Base-by-base conservation (phyloP, 2,888 invertebrate genomes). In the Caenorhabditis panamensis region DNA sequence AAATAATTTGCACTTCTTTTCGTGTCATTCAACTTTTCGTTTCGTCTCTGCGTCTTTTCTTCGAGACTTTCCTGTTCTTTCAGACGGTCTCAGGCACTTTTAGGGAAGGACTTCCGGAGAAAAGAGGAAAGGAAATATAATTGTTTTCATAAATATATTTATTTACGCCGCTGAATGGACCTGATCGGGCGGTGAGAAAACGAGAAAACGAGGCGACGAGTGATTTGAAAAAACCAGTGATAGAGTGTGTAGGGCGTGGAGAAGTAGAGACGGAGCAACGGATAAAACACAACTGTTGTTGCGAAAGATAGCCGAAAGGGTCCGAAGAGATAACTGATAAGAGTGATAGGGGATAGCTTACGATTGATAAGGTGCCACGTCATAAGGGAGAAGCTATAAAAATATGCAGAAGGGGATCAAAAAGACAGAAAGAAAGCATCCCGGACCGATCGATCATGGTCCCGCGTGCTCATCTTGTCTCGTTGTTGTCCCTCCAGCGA, bases 401-500 rank as follows among this genome's bases (percentile, higher is more conserved):
- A 24, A 37, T 6, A 22, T 18, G 18, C 2, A 4, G 11, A n/a
- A 5, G 24, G 18, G 8, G 13, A 26, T 18, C 16, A 41, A 61
- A 61, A 22, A 41, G 41, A 62, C 24, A 20, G 28, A 54, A n/a
- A 54, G n/a, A 28, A 28, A 62, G 24, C 31, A 16, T 31, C 31
- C 5, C 5, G 31, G 18, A 16, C 18, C 37, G 37, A 58, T 58
- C 58, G 58, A 58, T 58, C 58, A 58, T 36, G 58, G n/a, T 41
- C 41, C 20, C 20, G 31, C 58, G 54, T 54, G 54, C 54, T n/a
- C n/a, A 13, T 56, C 24, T 22, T 68, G 62, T 71, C 72, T 28
- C 64, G 49, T 58, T 72, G 72, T 72, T 72, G 72, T 72, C 63
- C 54, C 54, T 63, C 36, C 37, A 6, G 24, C 26, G 5, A 11